A percentile compares a stretch with the other conserved stretches of the same genome.
Evolutionary conservation across 2,797 vertebrate genomes (phyloP).

Genomic region (Anas bahamensis): DNA sequence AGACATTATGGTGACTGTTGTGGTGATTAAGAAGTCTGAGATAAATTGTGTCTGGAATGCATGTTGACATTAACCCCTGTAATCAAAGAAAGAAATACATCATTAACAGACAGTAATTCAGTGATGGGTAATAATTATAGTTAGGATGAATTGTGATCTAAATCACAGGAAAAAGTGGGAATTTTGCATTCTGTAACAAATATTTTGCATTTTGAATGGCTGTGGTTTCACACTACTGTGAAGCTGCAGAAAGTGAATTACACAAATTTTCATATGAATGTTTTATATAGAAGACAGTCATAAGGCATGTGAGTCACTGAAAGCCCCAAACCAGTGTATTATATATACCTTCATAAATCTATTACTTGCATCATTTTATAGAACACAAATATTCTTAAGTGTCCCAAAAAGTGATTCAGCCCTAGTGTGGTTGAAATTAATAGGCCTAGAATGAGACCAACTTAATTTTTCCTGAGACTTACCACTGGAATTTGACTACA

Average conservation of each 20-base stretch:
- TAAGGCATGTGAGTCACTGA: not conserved
- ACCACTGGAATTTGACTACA: not conserved
- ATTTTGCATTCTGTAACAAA: not conserved
- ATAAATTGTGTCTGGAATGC: not conserved
- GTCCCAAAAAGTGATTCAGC: not conserved
- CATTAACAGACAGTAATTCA: slow-evolving; percentile 30
- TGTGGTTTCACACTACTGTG: not conserved
- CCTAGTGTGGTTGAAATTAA: not conserved
- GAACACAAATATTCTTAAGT: not conserved
- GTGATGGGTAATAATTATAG: not conserved
- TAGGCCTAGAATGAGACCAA: not conserved
- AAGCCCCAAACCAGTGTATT: not conserved
- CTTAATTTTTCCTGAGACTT: not conserved
- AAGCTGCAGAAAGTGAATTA: not conserved
- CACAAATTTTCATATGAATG: not conserved
- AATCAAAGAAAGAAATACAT: slow-evolving; percentile 43
- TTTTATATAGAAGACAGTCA: not conserved
- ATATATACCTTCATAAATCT: slow-evolving; percentile 7
- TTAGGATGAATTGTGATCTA: not conserved
- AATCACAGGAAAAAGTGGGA: not conserved
- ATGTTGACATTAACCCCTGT: slow-evolving; percentile 8
- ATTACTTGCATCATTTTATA: not conserved
- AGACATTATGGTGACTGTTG: not conserved
- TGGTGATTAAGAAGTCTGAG: not conserved
- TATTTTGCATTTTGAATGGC: not conserved